These are phyloP conservation scores for Pantherophis alleghaniensis DNA, from an alignment of 2,797 vertebrate genomes.

Conservation along the genomic window DNA sequence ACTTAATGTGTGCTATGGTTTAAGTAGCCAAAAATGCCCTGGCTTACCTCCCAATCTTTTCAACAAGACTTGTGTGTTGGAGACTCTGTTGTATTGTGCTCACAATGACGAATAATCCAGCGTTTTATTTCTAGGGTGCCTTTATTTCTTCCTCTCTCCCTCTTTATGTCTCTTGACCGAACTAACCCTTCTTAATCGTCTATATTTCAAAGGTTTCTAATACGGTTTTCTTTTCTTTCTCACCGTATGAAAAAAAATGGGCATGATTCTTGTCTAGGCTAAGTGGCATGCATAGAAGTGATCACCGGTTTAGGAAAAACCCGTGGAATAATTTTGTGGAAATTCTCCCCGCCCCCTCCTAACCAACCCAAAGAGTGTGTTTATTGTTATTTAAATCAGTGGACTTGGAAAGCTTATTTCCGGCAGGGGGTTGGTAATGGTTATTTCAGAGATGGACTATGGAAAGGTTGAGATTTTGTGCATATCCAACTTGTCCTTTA, in stretches of 20 bases:
- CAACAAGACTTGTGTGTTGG: too few relatives aligned
- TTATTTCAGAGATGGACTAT: neutral
- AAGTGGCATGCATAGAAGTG: neutral
- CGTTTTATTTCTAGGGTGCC: neutral
- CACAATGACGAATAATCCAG: neutral
- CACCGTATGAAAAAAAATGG: accelerated
- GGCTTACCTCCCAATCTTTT: neutral
- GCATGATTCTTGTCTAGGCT: neutral
- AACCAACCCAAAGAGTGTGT: neutral
- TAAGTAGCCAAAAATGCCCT: neutral
- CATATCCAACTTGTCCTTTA: neutral
- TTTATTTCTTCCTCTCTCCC: neutral
- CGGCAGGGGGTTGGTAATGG: neutral
- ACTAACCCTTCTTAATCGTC: too few relatives aligned
- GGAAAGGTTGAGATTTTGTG: neutral
- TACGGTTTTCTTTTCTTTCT: neutral
- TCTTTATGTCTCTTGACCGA: too few relatives aligned
- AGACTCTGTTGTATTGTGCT: neutral
- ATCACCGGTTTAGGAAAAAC: neutral
- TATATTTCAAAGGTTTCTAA: neutral
- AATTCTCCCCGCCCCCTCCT: accelerated
- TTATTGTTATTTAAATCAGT: neutral
- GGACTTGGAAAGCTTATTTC: neutral
- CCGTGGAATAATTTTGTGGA: neutral
- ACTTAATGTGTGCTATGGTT: neutral